Base-by-base conservation (phyloP, 2,113 vertebrate genomes). In the Tetrao urogallus region DNA sequence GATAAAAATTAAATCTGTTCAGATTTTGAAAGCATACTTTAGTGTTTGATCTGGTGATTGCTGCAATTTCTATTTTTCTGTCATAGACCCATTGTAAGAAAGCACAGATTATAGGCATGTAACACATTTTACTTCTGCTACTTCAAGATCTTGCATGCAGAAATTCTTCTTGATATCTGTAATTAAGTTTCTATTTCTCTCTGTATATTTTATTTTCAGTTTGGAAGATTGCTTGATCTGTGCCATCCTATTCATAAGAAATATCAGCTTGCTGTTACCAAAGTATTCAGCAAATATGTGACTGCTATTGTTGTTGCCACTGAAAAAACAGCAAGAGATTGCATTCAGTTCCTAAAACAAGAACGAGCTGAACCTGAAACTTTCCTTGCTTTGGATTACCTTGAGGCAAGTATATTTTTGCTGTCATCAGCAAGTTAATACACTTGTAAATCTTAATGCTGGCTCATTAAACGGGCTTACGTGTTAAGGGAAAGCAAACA, bases 161-260 rank as follows among this genome's bases (percentile, higher is more conserved):
- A 64, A 76, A 30, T 25, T 30, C 8, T 78, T 45, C 36, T 38
- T 20, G 3, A 7, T 67, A 40, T 20, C 15, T 75, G 24, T 64
- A 66, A 34, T 82, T 77, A 19, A 8, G 7, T 28, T 18, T 66
- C 82, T 92, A 64, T 77, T 90, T 80, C 20, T 94, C 5, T 83
- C 1, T 52, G 30, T 88, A 94, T 92, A 16, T 79, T 81, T 64
- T 19, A 20, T 90, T 17, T 88, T 40, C 74, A 99, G 99, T 99
- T 98, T 90, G 99, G 99, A 85, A 98, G 98, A 74, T 96, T 99
- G 8, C 97, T 98, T 6, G 98, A 99, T 82, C 88, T 99, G 58
- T 99, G 99, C 92, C 98, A 98, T 89, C 99, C 99, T 67, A 98
- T 99, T 83, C 99, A 99, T 94, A 99, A 98, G 97, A 99, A 99